Evolutionary conservation across 2,113 vertebrate genomes (phyloP).

Genomic region (Nyctereutes procyonoides): DNA sequence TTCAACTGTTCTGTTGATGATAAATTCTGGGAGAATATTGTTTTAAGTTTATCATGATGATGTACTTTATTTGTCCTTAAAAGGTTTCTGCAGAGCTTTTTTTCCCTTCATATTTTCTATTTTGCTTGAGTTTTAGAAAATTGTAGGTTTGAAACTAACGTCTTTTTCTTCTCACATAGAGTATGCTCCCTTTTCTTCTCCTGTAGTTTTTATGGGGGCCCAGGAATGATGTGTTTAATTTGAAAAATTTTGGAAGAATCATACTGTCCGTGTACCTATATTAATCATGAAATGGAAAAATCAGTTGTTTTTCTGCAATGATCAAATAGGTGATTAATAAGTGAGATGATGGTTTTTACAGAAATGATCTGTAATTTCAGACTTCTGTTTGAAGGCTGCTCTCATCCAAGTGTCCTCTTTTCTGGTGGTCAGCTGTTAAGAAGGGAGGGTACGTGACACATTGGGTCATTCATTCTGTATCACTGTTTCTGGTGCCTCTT

Average conservation of each 20-base stretch:
- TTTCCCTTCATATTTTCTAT: background rate
- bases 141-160: background rate
- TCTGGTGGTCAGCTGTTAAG: background rate
- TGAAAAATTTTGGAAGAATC: slow-evolving; percentile 5
- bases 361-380: slow-evolving; percentile 1
- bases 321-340: background rate
- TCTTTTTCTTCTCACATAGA: background rate
- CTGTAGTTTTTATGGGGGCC: background rate
- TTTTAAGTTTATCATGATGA: background rate
- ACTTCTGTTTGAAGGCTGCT: background rate
- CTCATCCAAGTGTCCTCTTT: background rate
- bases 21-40: background rate
- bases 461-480: background rate
- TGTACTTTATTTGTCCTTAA: background rate
- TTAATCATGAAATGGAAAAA: background rate
- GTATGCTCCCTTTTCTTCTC: background rate
- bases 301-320: background rate
- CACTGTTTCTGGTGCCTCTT: background rate
- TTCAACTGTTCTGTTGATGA: background rate
- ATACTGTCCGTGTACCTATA: background rate
- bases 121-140: slow-evolving; percentile 41
- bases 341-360: background rate
- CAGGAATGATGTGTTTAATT: slow-evolving; percentile 5
- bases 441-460: background rate
- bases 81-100: background rate